Evolutionary conservation across 2,797 vertebrate genomes (phyloP), one percentile per base, ranked within the genome.

Genomic region (Melanotaenia trifasciata): DNA sequence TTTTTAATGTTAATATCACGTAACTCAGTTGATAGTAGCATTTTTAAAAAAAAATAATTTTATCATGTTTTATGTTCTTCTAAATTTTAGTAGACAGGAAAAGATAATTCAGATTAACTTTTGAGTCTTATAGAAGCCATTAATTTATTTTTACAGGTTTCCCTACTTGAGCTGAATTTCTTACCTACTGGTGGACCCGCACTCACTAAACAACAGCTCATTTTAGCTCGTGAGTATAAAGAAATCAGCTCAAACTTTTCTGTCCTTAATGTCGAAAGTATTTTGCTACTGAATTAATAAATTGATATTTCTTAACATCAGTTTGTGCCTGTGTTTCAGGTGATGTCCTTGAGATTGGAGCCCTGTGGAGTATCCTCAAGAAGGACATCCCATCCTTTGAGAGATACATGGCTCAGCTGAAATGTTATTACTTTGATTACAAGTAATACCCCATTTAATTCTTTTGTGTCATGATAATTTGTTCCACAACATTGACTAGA

Each of bases 351-450:
- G 97, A 99, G 90, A 98, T 99, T 0, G 97, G 97, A 35, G 97
- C 97, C 0, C 91, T 98, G 80, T 98, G 97, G 97, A 98, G 96
- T 74, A 98, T 99, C 87, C 91, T 96, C 11, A 96, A 97, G 89
- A 98, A 98, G 81, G 97, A 98, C 90, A 99, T 99, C 85, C 97
- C 97, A 0, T 96, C 97, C 45, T 98, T 97, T 77, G 96, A 98
- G 87, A 91, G 97, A 90, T 99, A 99, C 88, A 98, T 99, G 96
- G 97, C 97, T 1, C 97, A 98, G 83, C 95, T 99, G 18, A 99
- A 98, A 80, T 99, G 97, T 86, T 99, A 99, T 90, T 99, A 98
- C 90, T 98, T 98, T 81, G 97, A 99, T 85, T 99, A 99, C 94
- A 98, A 97, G 97, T 98, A 95, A 95, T 81, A 60, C 24, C 40